phyloP scores from a whole-genome alignment of 1,140 invertebrate genomes.

The Bombus breviceps region DNA sequence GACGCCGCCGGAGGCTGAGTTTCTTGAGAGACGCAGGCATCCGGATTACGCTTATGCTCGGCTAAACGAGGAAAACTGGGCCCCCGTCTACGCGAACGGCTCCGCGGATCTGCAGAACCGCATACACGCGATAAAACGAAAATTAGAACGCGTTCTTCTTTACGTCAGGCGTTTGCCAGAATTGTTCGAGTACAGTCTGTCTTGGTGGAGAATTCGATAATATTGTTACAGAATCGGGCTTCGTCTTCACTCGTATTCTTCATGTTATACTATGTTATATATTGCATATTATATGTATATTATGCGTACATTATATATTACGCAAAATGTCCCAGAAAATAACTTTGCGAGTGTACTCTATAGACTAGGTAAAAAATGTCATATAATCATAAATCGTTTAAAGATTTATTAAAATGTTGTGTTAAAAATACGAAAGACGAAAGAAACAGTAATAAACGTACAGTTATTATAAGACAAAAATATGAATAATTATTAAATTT shows the following conservation, averaged over 20 bases:
- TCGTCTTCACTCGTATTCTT: not conserved
- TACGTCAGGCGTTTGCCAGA: too few species aligned
- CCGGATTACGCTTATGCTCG: constrained; percentile 61
- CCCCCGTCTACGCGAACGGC: not conserved
- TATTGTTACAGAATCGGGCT: too few species aligned
- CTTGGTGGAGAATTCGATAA: not conserved
- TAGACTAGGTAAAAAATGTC: too few species aligned
- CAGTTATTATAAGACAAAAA: too few species aligned
- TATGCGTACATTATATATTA: not conserved
- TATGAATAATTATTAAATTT: too few species aligned
- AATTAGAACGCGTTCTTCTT: not conserved
- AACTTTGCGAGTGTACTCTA: too few species aligned
- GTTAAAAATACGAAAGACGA: too few species aligned
- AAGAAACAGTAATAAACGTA: too few species aligned
- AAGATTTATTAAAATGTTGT: too few species aligned
- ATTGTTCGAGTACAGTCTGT: not conserved
- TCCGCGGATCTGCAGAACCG: not conserved
- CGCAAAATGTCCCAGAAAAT: too few species aligned
- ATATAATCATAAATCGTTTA: too few species aligned
- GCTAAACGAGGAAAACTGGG: constrained; percentile 54
- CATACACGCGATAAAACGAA: constrained; percentile 17
- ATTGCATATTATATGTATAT: not conserved
- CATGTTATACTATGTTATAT: not conserved
- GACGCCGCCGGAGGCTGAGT: constrained; percentile 32
- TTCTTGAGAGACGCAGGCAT: constrained; percentile 57